Conservation (phyloP, 1,140 invertebrate genomes). For the Rhynchophorus ferrugineus region DNA sequence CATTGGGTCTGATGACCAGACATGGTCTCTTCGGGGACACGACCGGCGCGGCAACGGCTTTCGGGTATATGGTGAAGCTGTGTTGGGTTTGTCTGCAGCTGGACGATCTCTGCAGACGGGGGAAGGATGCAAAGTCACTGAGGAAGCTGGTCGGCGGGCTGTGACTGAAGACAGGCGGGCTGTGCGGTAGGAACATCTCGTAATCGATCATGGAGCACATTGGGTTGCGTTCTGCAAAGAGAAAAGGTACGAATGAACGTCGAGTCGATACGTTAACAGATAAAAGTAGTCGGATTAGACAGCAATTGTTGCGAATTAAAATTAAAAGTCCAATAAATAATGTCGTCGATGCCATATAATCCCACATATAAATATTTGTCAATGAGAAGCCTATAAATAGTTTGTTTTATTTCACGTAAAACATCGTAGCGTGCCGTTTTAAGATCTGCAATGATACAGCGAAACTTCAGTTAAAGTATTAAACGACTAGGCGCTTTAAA, state of each 20-base stretch:
- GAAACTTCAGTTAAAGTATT: too few species aligned
- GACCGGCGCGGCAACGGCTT: constrained; percentile 2
- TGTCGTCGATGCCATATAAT: too few species aligned
- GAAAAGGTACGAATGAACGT: constrained; percentile 6
- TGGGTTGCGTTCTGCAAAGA: constrained; percentile 7
- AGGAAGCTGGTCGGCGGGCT: constrained; percentile 49
- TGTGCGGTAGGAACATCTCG: constrained; percentile 58
- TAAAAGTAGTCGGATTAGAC: too few species aligned
- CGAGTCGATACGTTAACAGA: too few species aligned
- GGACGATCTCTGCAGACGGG: constrained; percentile 32
- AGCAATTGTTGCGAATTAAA: too few species aligned
- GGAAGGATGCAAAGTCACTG: constrained; percentile 38
- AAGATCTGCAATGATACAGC: too few species aligned
- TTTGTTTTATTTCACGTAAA: too few species aligned
- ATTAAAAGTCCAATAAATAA: too few species aligned
- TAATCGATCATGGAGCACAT: constrained; percentile 30
- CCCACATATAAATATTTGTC: too few species aligned
- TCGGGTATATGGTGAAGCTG: constrained; percentile 11
- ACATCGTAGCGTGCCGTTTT: too few species aligned
- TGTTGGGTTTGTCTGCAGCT: constrained; percentile 39
- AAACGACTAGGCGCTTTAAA: too few species aligned
- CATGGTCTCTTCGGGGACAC: constrained; percentile 41
- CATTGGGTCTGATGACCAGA: constrained; percentile 40
- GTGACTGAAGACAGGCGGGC: constrained; percentile 59
- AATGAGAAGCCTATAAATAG: too few species aligned